Percentiles rank a stretch among this genome's conserved stretches.
Evolutionary conservation across 1,140 invertebrate species (phyloP).

Genomic region (Sarcophaga bullata): DNA sequence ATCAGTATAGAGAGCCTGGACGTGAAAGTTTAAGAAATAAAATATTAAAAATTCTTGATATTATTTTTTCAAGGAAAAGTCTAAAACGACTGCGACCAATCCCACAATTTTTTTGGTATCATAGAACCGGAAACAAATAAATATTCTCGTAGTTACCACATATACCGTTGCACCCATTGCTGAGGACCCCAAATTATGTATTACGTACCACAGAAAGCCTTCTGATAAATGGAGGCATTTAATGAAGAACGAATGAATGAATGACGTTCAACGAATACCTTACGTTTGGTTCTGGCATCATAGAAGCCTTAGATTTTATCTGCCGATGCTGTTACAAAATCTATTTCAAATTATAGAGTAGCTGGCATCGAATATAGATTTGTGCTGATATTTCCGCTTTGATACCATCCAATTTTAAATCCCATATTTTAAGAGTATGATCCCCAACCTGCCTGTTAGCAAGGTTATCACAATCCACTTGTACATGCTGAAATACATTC

Average conservation of each 20-base stretch:
- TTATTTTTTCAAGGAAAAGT: not conserved
- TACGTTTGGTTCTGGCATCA: constrained; percentile 89
- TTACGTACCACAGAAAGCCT: constrained; percentile 86
- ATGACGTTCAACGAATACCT: constrained; percentile 46
- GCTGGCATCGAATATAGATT: constrained; percentile 89
- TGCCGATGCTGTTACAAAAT: constrained; percentile 83
- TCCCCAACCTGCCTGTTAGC: constrained; percentile 92
- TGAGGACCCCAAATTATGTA: constrained; percentile 89
- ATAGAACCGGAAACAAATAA: constrained; percentile 94
- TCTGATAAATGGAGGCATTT: constrained; percentile 69
- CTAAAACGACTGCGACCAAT: constrained; percentile 87
- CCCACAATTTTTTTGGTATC: constrained; percentile 97
- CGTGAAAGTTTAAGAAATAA: constrained; percentile 70
- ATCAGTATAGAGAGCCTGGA: constrained; percentile 91
- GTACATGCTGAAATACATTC: constrained; percentile 87
- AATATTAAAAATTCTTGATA: constrained; percentile 18
- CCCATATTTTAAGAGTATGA: constrained; percentile 95
- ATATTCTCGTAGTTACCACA: constrained; percentile 86
- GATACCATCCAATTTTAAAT: constrained; percentile 84
- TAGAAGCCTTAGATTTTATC: constrained; percentile 90
- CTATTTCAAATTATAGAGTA: constrained; percentile 83
- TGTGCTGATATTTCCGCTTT: constrained; percentile 87
- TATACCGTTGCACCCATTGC: constrained; percentile 90
- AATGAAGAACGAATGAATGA: not conserved
- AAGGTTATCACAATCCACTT: constrained; percentile 84